Conservation (phyloP, 2,113 vertebrate genomes). For the Nothobranchius kuhntae region DNA sequence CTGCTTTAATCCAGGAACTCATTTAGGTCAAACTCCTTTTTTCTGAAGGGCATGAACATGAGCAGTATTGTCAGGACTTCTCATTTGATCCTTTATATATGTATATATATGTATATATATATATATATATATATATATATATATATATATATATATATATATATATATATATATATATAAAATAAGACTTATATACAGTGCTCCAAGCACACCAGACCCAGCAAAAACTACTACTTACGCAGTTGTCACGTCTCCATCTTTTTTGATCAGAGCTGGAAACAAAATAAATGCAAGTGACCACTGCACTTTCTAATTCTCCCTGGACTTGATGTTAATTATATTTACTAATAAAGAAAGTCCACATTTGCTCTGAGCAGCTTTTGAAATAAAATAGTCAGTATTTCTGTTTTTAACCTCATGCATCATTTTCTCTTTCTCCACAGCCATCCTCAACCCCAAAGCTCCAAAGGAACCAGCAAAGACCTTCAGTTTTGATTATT, state of each 20-base stretch:
- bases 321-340: not conserved
- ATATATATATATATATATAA: no score
- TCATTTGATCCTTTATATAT: not conserved
- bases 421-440: constrained; percentile 9
- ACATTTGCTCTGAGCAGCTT: no score
- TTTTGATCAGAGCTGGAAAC: not conserved
- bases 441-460: constrained; percentile 98
- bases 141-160: no score
- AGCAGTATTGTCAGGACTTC: no score
- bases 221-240: not conserved
- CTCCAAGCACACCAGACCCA: not conserved
- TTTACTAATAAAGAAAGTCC: no score
- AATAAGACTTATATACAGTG: not conserved
- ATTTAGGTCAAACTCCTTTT: not conserved
- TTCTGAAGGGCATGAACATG: not conserved
- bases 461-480: constrained; percentile 97
- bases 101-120: no score
- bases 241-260: not conserved
- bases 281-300: not conserved
- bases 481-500: constrained; percentile 98
- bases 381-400: no score
- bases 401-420: no score
- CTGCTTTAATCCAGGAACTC: constrained; percentile 33
- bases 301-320: not conserved
- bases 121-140: no score